A percentile compares a stretch with the other conserved stretches of the same genome.
Conservation (phyloP, 2,888 invertebrate genomes). For the Papilio demoleus region DNA sequence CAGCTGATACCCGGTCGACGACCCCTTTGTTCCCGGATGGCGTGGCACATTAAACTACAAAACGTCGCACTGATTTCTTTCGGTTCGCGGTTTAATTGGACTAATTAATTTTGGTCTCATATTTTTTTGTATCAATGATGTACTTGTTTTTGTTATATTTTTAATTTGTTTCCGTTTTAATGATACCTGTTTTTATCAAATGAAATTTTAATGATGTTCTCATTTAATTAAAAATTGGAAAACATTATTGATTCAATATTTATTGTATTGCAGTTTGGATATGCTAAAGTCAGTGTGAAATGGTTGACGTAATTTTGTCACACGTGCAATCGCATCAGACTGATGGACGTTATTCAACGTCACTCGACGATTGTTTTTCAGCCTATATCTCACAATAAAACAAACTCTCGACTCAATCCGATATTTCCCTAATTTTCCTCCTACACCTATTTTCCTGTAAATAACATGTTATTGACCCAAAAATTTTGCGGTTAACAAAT, state of each 20-base stretch:
- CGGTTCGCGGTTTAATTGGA: slow-evolving; percentile 41
- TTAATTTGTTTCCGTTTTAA: not conserved
- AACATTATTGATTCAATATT: not conserved
- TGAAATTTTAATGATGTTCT: not conserved
- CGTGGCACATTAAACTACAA: slow-evolving; percentile 58
- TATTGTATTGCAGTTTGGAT: not conserved
- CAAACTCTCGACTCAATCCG: slow-evolving; percentile 69
- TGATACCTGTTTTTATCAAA: not conserved
- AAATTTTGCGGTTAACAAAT: slow-evolving; percentile 43
- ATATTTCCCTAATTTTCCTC: slow-evolving; percentile 64
- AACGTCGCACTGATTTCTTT: slow-evolving; percentile 44
- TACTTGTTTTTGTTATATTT: not conserved
- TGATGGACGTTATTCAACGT: slow-evolving; percentile 36
- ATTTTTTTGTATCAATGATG: slow-evolving; percentile 1
- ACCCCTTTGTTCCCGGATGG: slow-evolving; percentile 67
- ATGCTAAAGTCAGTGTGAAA: too few species aligned
- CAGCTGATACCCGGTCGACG: slow-evolving; percentile 73
- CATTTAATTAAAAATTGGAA: not conserved
- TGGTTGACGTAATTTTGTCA: not conserved
- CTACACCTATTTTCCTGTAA: slow-evolving; percentile 64
- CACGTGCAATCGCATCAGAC: slow-evolving; percentile 14
- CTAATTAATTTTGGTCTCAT: slow-evolving; percentile 32
- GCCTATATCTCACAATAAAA: slow-evolving; percentile 57
- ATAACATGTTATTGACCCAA: slow-evolving; percentile 77
- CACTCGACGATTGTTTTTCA: slow-evolving; percentile 61